Evolutionary conservation across 2,797 vertebrate species (phyloP).

Genomic region (Spinus pinus): DNA sequence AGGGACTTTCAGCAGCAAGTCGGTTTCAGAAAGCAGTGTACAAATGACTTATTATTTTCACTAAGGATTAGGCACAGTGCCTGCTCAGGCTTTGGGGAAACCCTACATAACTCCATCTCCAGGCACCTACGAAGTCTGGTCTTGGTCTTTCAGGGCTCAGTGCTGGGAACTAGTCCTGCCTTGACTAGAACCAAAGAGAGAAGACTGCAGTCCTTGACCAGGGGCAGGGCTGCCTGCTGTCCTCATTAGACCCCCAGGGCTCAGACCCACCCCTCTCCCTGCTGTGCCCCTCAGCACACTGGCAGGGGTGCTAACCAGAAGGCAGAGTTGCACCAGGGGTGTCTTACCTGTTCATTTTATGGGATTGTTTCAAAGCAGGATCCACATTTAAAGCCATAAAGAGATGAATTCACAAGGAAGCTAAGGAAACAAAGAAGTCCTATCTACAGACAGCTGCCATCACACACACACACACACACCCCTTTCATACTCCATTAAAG

Average conservation of each 20-base stretch:
- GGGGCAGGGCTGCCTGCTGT: background rate
- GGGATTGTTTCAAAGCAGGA: background rate
- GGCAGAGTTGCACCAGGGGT: background rate
- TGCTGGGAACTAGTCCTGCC: background rate
- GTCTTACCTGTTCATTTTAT: background rate
- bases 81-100: background rate
- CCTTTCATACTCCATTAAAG: background rate
- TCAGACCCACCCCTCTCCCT: background rate
- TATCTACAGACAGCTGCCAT: background rate
- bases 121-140: background rate
- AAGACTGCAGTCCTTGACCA: background rate
- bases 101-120: background rate
- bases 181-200: background rate
- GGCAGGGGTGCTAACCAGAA: background rate
- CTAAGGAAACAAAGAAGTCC: background rate
- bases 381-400: background rate
- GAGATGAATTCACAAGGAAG: conserved; percentile 5
- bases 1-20: background rate
- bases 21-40: background rate
- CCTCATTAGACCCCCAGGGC: rapidly evolving
- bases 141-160: background rate
- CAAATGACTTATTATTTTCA: background rate
- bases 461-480: background rate
- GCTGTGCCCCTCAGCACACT: background rate
- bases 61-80: background rate